Evolutionary conservation across 92 coral and sea anemone species (phyloP).

Genomic region (Metridium senile): DNA sequence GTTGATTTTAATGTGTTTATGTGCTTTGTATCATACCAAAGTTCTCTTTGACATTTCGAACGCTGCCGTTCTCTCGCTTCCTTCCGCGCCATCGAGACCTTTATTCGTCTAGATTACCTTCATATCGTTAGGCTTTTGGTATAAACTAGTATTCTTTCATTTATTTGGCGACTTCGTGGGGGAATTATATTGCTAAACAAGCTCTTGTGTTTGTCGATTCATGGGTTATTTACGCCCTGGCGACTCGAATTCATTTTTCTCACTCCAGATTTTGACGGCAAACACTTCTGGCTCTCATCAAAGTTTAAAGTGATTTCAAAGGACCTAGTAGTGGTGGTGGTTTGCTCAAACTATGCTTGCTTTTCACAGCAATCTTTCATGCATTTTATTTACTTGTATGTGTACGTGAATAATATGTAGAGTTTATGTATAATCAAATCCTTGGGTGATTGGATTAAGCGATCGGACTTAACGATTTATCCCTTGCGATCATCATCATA

Average conservation of each 20-base stretch:
- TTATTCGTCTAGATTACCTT: background rate
- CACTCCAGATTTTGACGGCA: slow-evolving; percentile 44
- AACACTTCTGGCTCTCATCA: slow-evolving; percentile 37
- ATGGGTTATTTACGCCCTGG: slow-evolving; percentile 28
- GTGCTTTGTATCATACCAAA: background rate
- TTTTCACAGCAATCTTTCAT: background rate
- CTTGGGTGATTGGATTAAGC: slow-evolving; percentile 77
- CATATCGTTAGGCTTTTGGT: too few relatives aligned
- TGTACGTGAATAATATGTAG: background rate
- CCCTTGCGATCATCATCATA: slow-evolving; percentile 33
- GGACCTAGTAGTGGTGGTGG: slow-evolving; percentile 13
- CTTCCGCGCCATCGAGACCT: slow-evolving; percentile 37
- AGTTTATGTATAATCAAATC: slow-evolving; percentile 42
- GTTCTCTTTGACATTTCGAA: slow-evolving; percentile 9
- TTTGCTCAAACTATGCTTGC: background rate
- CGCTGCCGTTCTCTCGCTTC: slow-evolving; percentile 7
- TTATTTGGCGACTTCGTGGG: background rate
- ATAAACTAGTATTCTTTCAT: background rate
- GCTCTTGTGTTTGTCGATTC: slow-evolving; percentile 24
- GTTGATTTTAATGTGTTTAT: background rate
- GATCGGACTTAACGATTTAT: slow-evolving; percentile 66
- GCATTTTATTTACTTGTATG: background rate
- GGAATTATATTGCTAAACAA: slow-evolving; percentile 22
- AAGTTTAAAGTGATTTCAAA: slow-evolving; percentile 16
- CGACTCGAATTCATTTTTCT: slow-evolving; percentile 30